phyloP scores from a whole-genome alignment of 2,113 vertebrate genomes.

The Semnornis frantzii region DNA sequence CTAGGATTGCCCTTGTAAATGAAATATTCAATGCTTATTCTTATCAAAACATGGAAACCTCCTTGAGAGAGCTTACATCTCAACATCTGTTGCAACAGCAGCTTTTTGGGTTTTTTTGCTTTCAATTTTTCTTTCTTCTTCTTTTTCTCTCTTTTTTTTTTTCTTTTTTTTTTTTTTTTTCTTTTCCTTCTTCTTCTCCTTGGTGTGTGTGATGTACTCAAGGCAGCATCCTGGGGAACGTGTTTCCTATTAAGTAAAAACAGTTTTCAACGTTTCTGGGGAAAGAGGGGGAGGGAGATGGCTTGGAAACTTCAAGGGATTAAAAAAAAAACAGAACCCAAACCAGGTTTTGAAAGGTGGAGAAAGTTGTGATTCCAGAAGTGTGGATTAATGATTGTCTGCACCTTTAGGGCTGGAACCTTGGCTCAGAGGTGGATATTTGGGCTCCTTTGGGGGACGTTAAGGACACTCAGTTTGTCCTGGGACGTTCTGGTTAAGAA shows the following conservation, averaged over 20 bases:
- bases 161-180: too few species aligned
- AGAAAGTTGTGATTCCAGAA: background rate
- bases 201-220: background rate
- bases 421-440: background rate
- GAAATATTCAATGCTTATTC: background rate
- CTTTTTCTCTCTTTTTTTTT: too few species aligned
- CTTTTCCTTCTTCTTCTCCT: background rate
- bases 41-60: slow-evolving; percentile 20
- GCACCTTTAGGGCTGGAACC: background rate
- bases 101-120: background rate
- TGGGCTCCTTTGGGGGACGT: background rate
- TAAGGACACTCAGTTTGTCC: background rate
- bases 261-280: background rate
- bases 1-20: slow-evolving; percentile 48
- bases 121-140: too few species aligned
- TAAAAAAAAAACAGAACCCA: background rate
- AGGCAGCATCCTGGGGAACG: background rate
- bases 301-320: background rate
- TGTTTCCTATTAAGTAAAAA: slow-evolving; percentile 11
- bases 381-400: background rate
- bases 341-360: background rate
- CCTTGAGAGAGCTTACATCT: slow-evolving; percentile 9
- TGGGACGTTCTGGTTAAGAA: background rate
- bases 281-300: background rate
- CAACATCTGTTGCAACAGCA: background rate